Percentiles rank a stretch among this genome's conserved stretches.
Evolutionary conservation across 2,888 invertebrate species (phyloP).

Genomic region (Ethmia dodecea): DNA sequence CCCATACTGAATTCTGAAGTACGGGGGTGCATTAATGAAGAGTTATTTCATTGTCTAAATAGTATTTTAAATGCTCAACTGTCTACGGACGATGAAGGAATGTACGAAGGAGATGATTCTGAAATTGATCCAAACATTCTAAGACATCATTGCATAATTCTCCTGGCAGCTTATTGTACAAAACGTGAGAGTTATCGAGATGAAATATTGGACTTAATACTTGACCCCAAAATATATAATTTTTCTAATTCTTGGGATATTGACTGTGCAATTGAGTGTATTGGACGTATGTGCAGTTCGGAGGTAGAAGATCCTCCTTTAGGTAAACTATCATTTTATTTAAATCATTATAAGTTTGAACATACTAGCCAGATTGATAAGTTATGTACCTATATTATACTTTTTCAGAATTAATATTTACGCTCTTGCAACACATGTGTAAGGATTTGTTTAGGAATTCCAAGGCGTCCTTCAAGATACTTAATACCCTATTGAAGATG

Average conservation of each 20-base stretch:
- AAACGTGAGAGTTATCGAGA: constrained; percentile 39
- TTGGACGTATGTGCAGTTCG: constrained; percentile 39
- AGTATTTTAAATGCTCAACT: constrained; percentile 40
- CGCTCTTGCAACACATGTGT: constrained; percentile 56
- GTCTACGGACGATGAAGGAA: constrained; percentile 31
- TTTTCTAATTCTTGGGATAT: constrained; percentile 41
- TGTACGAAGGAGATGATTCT: constrained; percentile 43
- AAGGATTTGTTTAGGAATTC: constrained; percentile 53
- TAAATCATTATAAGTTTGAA: neutral
- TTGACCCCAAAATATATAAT: constrained; percentile 49
- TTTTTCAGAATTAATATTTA: constrained; percentile 51
- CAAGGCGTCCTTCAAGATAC: constrained; percentile 41
- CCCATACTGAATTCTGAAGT: constrained; percentile 29
- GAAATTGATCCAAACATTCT: constrained; percentile 40
- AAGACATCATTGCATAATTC: constrained; percentile 45
- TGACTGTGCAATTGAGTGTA: constrained; percentile 46
- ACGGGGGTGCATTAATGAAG: constrained; percentile 36
- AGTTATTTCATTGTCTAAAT: constrained; percentile 49
- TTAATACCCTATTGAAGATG: constrained; percentile 44
- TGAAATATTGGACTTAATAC: constrained; percentile 51
- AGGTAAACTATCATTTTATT: constrained; percentile 32
- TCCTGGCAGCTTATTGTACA: constrained; percentile 56
- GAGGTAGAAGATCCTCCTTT: constrained; percentile 40
- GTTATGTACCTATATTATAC: constrained; percentile 1
- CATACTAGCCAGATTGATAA: too few species aligned